Conservation (phyloP, 2,888 invertebrate species). For the Cantharis nigra region DNA sequence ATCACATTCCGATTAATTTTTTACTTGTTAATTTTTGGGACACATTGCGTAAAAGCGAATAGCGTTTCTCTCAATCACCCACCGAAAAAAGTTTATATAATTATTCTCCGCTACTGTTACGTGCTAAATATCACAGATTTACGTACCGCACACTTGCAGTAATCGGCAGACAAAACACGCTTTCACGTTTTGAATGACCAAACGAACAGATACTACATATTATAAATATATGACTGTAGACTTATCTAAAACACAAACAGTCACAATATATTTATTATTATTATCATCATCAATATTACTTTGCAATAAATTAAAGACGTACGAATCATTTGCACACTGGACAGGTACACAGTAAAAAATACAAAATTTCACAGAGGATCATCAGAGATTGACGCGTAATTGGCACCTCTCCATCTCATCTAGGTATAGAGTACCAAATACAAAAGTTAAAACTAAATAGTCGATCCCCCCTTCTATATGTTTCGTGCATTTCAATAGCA, state of each 20-base stretch:
- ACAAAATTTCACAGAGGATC: conserved; percentile 49
- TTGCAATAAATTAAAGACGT: conserved; percentile 41
- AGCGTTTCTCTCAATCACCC: conserved; percentile 53
- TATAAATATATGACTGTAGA: conserved; percentile 35
- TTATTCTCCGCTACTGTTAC: conserved; percentile 57
- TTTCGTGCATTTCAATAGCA: conserved; percentile 89
- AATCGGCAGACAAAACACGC: conserved; percentile 49
- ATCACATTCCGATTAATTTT: conserved; percentile 55
- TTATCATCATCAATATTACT: conserved; percentile 36
- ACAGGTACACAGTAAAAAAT: conserved; percentile 50
- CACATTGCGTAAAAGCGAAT: conserved; percentile 39
- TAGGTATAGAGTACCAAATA: conserved; percentile 35
- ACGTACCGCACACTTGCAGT: conserved; percentile 42
- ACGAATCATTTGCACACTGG: conserved; percentile 49
- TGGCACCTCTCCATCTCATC: conserved; percentile 37
- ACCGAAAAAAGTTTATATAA: conserved; percentile 52
- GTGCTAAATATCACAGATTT: conserved; percentile 58
- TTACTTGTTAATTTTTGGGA: conserved; percentile 19
- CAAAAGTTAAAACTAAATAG: conserved; percentile 47
- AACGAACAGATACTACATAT: conserved; percentile 41
- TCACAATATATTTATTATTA: conserved; percentile 47
- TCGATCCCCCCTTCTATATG: conserved; percentile 78
- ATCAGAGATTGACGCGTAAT: conserved; percentile 26
- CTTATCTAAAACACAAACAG: conserved; percentile 43
- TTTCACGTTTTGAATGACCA: conserved; percentile 44